phyloP scores from a whole-genome alignment of 2,888 invertebrate genomes.

The Bhutanitis thaidina region DNA sequence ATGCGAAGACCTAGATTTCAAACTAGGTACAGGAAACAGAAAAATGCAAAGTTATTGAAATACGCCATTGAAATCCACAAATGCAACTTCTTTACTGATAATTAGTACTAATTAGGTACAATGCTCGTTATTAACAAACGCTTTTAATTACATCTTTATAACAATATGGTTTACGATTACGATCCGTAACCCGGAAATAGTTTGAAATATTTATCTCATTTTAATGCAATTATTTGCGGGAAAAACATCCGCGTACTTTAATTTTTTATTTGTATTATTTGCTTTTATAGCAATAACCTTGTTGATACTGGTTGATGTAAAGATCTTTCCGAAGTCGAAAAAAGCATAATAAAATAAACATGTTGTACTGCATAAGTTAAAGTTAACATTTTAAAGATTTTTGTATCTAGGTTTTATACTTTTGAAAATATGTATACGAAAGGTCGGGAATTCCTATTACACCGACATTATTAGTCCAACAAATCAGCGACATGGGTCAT shows the following conservation, averaged over 20 bases:
- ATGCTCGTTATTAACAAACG: not conserved
- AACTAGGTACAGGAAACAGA: no score
- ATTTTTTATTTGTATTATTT: slow-evolving; percentile 2
- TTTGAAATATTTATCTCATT: slow-evolving; percentile 4
- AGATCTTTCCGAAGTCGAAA: not conserved
- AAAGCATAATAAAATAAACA: not conserved
- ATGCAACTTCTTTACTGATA: not conserved
- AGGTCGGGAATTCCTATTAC: no score
- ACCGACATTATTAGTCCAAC: no score
- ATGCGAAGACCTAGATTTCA: no score
- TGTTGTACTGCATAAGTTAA: no score
- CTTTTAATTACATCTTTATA: not conserved
- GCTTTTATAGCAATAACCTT: slow-evolving; percentile 5
- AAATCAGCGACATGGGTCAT: no score
- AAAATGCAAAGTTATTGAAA: no score
- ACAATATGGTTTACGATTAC: not conserved
- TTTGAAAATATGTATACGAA: no score
- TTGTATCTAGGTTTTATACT: no score
- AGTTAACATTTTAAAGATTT: no score
- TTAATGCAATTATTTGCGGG: not conserved
- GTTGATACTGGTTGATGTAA: slow-evolving; percentile 7
- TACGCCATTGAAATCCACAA: no score
- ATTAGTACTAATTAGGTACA: not conserved
- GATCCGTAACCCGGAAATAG: slow-evolving; percentile 1
- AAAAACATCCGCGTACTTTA: slow-evolving; percentile 1